A percentile compares a stretch with the other conserved stretches of the same genome.
These are phyloP conservation scores for Craterocephalus amniculus DNA, from an alignment of 2,797 vertebrate species.

Conservation along the genomic window DNA sequence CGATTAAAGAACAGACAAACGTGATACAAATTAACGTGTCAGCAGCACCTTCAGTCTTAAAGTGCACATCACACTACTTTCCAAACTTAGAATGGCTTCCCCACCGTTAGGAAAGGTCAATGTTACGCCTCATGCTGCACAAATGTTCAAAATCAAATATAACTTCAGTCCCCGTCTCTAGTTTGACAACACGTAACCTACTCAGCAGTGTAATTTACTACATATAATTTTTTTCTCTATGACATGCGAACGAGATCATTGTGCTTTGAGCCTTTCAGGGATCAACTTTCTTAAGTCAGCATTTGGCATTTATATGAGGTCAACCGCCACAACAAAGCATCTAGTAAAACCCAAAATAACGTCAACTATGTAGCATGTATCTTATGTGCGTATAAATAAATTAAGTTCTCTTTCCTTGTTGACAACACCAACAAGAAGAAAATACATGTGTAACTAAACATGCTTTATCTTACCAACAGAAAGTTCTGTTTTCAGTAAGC, in stretches of 20 bases:
- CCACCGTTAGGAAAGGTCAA: conserved; percentile 64
- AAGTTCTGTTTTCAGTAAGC: not conserved
- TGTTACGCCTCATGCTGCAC: conserved; percentile 30
- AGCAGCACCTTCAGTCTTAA: conserved; percentile 13
- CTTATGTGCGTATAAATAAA: too few relatives aligned
- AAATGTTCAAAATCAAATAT: conserved; percentile 66
- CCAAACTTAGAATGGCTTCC: conserved; percentile 28
- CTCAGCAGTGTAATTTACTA: not conserved
- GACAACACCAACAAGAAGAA: not conserved
- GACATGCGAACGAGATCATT: conserved; percentile 6
- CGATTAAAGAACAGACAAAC: conserved; percentile 10
- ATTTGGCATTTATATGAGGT: conserved; percentile 12
- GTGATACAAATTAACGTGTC: conserved; percentile 1
- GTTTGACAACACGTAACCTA: conserved; percentile 10
- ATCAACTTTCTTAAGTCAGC: conserved; percentile 8
- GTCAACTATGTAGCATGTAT: too few relatives aligned
- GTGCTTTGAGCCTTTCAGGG: conserved; percentile 3
- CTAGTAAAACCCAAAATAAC: not conserved
- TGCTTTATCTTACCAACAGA: not conserved
- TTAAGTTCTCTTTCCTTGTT: not conserved
- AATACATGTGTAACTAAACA: not conserved
- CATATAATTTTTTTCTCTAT: conserved; percentile 10
- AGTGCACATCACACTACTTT: conserved; percentile 45
- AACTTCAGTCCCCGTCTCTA: not conserved
- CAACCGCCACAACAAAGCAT: conserved; percentile 2